Conservation (phyloP, 2,888 invertebrate genomes). For the Melanostoma scalare region DNA sequence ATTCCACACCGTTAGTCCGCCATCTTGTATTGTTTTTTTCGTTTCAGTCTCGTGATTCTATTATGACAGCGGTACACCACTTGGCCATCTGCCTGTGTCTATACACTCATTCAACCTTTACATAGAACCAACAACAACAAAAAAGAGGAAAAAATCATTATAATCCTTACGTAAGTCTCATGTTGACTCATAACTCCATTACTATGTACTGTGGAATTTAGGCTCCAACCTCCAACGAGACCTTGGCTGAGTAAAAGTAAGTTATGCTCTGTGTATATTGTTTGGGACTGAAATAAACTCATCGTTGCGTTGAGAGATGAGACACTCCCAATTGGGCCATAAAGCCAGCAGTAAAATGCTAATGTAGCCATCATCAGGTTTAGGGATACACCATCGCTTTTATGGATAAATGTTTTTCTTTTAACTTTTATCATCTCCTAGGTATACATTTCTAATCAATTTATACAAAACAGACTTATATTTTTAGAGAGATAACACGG, state of each 20-base stretch:
- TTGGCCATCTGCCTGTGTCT: not conserved
- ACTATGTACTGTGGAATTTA: slow-evolving; percentile 33
- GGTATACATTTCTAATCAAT: slow-evolving; percentile 27
- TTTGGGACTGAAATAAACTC: slow-evolving; percentile 36
- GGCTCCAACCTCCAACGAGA: slow-evolving; percentile 29
- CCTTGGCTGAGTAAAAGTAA: slow-evolving; percentile 32
- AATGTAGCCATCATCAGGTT: slow-evolving; percentile 51
- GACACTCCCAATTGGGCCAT: slow-evolving; percentile 48
- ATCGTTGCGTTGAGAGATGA: slow-evolving; percentile 18
- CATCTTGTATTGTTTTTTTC: slow-evolving; percentile 11
- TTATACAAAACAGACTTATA: slow-evolving; percentile 29
- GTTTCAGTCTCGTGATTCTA: not conserved
- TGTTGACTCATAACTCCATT: slow-evolving; percentile 65
- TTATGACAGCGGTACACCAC: not conserved
- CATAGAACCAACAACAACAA: not conserved
- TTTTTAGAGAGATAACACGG: slow-evolving; percentile 5
- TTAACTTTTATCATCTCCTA: slow-evolving; percentile 25
- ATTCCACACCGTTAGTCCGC: slow-evolving; percentile 3
- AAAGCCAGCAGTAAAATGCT: slow-evolving; percentile 52
- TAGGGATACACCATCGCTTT: slow-evolving; percentile 38
- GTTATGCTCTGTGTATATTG: slow-evolving; percentile 40
- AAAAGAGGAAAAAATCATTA: slow-evolving; percentile 5
- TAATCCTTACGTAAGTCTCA: slow-evolving; percentile 59
- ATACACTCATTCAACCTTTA: no score
- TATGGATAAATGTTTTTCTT: slow-evolving; percentile 39